phyloP scores from a whole-genome alignment of 2,888 invertebrate genomes.

The Sipunculus nudus region DNA sequence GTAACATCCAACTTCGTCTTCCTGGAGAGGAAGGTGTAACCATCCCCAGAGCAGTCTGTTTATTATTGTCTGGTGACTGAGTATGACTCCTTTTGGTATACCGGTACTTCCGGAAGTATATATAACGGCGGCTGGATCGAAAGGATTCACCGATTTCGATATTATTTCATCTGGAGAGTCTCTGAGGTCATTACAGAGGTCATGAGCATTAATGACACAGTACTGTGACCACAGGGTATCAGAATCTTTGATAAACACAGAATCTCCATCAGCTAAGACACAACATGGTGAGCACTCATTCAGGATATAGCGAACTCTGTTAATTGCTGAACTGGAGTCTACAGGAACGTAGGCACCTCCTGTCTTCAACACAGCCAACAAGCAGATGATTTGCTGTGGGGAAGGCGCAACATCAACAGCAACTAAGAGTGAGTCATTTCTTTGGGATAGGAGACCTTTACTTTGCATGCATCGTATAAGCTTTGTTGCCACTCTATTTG shows the following conservation, averaged over 20 bases:
- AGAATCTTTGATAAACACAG: conserved; percentile 19
- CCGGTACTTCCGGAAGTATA: conserved; percentile 91
- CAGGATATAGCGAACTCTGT: conserved; percentile 45
- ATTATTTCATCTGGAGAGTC: too few species aligned
- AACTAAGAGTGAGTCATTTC: too few species aligned
- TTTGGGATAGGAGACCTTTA: too few species aligned
- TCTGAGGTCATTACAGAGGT: too few species aligned
- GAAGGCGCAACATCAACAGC: too few species aligned
- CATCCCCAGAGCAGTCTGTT: conserved; percentile 89
- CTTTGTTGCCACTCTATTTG: too few species aligned
- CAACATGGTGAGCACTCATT: conserved; percentile 42
- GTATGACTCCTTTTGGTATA: conserved; percentile 82
- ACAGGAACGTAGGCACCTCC: conserved; percentile 49
- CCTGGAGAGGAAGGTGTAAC: conserved; percentile 79
- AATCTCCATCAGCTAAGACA: conserved; percentile 23
- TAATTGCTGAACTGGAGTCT: conserved; percentile 46
- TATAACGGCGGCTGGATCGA: too few species aligned
- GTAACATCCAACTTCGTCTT: conserved; percentile 80
- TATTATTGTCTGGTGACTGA: conserved; percentile 75
- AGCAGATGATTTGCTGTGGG: too few species aligned
- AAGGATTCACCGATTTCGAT: too few species aligned
- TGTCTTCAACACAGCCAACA: too few species aligned
- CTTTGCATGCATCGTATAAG: too few species aligned
- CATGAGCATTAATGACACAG: conserved; percentile 12
- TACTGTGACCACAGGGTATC: conserved; percentile 27